A percentile compares a stretch with the other conserved stretches of the same genome.
These are phyloP conservation scores for Oceanites oceanicus DNA, from an alignment of 2,113 vertebrate species.

Conservation along the genomic window DNA sequence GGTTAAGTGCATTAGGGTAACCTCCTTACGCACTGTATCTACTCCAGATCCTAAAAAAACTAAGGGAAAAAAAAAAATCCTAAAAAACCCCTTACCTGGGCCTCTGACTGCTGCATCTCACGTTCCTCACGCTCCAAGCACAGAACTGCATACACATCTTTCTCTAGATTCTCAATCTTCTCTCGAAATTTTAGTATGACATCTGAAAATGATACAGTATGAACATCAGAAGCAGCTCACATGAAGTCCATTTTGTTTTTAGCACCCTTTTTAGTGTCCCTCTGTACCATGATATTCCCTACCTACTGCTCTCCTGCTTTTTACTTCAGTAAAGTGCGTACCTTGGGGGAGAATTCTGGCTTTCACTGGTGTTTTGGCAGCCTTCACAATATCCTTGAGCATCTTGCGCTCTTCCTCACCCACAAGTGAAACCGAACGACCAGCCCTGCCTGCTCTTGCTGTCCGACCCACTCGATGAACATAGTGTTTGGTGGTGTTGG, in stretches of 20 bases:
- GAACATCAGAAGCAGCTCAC: neutral
- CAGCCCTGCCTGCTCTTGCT: constrained; percentile 87
- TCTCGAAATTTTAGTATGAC: constrained; percentile 93
- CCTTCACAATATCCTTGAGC: constrained; percentile 94
- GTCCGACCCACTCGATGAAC: constrained; percentile 95
- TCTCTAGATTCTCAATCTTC: constrained; percentile 91
- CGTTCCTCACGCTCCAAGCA: constrained; percentile 90
- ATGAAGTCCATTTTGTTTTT: neutral
- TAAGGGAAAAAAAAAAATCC: neutral
- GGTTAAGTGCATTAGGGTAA: neutral
- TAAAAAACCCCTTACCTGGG: constrained; percentile 77
- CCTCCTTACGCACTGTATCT: neutral
- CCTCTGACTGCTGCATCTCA: constrained; percentile 88
- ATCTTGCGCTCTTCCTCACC: constrained; percentile 93
- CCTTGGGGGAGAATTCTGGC: constrained; percentile 91
- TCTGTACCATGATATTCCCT: neutral
- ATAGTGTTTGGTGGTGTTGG: constrained; percentile 92
- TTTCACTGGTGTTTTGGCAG: constrained; percentile 87
- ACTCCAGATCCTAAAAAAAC: neutral
- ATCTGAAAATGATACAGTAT: constrained; percentile 68
- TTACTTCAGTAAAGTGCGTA: constrained; percentile 26
- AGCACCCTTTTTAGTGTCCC: neutral
- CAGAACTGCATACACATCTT: constrained; percentile 89
- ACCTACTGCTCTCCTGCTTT: neutral
- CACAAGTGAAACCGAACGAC: constrained; percentile 92